Percentiles rank a stretch among this genome's conserved stretches.
Evolutionary conservation across 2,888 invertebrate genomes (phyloP).

Genomic region (Panopea generosa): DNA sequence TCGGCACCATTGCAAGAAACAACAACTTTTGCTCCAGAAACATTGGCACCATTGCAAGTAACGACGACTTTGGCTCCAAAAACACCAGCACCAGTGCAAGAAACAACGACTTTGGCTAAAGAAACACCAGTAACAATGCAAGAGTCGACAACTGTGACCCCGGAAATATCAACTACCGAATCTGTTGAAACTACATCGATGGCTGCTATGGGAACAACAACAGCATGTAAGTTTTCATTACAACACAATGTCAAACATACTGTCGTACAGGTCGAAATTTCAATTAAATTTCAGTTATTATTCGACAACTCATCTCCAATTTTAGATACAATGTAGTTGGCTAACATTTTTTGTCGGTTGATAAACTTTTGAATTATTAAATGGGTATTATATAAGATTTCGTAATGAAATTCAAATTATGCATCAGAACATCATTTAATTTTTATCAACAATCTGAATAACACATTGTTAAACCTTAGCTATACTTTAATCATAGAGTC

Average conservation of each 20-base stretch:
- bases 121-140: not conserved
- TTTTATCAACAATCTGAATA: too few species aligned
- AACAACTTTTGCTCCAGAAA: constrained; percentile 2
- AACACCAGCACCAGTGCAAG: constrained; percentile 3
- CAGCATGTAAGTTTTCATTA: not conserved
- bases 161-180: constrained; percentile 3
- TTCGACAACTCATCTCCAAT: too few species aligned
- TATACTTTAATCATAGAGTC: too few species aligned
- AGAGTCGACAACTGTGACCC: not conserved
- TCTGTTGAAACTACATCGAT: not conserved
- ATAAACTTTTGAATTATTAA: too few species aligned
- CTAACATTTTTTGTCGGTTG: too few species aligned
- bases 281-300: too few species aligned
- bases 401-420: too few species aligned
- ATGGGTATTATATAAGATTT: too few species aligned
- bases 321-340: too few species aligned
- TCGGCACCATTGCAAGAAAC: not conserved
- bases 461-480: too few species aligned
- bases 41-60: not conserved
- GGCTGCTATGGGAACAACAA: not conserved
- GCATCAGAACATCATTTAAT: too few species aligned
- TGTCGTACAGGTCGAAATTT: not conserved
- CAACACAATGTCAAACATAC: not conserved
- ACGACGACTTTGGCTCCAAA: constrained; percentile 3
- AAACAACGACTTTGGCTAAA: not conserved